phyloP scores from a whole-genome alignment of 2,888 invertebrate species.

The Hydropsyche betteni region DNA sequence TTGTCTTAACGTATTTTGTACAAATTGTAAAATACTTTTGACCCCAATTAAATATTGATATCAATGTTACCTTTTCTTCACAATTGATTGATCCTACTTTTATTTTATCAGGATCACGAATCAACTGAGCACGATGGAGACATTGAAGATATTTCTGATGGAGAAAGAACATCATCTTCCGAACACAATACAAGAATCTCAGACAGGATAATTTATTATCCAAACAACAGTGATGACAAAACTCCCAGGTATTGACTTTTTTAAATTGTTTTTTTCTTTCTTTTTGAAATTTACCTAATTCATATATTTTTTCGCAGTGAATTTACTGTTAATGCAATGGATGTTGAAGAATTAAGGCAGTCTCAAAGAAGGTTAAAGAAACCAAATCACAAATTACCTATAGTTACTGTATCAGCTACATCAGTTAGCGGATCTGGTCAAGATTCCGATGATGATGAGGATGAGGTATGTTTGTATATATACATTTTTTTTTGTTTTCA shows the following conservation, averaged over 20 bases:
- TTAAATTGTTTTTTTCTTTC: conserved; percentile 11
- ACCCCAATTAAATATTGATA: not conserved
- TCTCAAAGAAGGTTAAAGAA: conserved; percentile 76
- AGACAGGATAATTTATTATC: conserved; percentile 75
- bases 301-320: conserved; percentile 65
- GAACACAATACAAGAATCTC: conserved; percentile 66
- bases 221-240: conserved; percentile 70
- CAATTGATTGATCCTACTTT: too few species aligned
- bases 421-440: conserved; percentile 64
- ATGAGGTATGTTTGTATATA: conserved; percentile 60
- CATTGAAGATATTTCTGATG: conserved; percentile 86
- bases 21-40: not conserved
- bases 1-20: conserved; percentile 14
- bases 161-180: conserved; percentile 79
- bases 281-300: not conserved
- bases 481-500: too few species aligned
- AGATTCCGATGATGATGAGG: conserved; percentile 80
- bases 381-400: conserved; percentile 61
- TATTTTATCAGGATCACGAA: conserved; percentile 65
- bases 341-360: conserved; percentile 82
- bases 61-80: not conserved
- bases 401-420: conserved; percentile 61
- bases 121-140: conserved; percentile 88
- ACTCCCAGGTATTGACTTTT: conserved; percentile 61
- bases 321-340: conserved; percentile 89